phyloP scores from a whole-genome alignment of 2,888 invertebrate species.

The Nasonia oneida region DNA sequence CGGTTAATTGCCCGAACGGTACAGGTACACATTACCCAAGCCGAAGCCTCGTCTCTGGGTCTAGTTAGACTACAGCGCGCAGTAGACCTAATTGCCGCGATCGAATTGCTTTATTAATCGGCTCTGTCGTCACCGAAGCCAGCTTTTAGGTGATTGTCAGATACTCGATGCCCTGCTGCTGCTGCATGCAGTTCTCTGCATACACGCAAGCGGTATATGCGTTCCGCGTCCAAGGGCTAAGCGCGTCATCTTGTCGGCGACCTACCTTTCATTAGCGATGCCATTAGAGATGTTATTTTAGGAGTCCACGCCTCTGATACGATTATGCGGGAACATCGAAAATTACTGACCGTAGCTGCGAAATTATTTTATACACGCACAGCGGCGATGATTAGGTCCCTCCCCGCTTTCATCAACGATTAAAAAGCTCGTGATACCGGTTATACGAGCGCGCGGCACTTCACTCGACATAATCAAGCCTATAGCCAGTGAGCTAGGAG shows the following conservation, averaged over 20 bases:
- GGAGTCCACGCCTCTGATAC: background rate
- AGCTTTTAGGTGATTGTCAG: conserved; percentile 68
- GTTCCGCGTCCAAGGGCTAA: background rate
- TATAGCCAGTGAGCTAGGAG: conserved; percentile 62
- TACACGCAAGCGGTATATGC: background rate
- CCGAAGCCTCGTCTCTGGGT: conserved; percentile 60
- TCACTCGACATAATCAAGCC: conserved; percentile 74
- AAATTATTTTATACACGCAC: no score
- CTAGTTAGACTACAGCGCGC: conserved; percentile 63
- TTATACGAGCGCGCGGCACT: conserved; percentile 62
- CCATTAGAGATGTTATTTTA: conserved; percentile 8
- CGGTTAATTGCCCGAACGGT: conserved; percentile 26
- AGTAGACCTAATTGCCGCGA: conserved; percentile 67
- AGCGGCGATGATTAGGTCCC: no score
- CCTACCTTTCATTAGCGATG: conserved; percentile 1
- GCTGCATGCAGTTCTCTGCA: background rate
- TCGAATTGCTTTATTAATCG: conserved; percentile 72
- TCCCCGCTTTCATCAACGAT: background rate
- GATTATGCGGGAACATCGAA: background rate
- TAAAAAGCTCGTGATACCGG: conserved; percentile 9
- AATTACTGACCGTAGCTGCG: no score
- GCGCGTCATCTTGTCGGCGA: conserved; percentile 5
- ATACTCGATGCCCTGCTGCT: conserved; percentile 51
- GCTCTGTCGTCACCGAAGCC: conserved; percentile 67
- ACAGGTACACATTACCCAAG: conserved; percentile 52